Percentiles rank a stretch among this genome's conserved stretches.
phyloP scores from a whole-genome alignment of 2,797 vertebrate genomes.

The Artibeus lituratus region DNA sequence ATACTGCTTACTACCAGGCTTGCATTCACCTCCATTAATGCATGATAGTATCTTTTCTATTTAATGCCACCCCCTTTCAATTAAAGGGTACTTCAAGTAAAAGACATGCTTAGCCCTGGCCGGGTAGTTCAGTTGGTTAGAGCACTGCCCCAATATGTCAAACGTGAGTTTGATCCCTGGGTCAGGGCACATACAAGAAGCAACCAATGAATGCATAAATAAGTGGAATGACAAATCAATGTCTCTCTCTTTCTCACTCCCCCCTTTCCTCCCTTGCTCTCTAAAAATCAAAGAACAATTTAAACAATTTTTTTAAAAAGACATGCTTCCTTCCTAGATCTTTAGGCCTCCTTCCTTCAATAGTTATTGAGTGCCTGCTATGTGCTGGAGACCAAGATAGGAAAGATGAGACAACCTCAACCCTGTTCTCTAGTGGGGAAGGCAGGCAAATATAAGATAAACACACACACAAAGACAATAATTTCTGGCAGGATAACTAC shows the following conservation, averaged over 20 bases:
- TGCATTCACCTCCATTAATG: neutral
- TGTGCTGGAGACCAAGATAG: neutral
- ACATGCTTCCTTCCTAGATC: neutral
- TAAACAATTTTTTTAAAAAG: neutral
- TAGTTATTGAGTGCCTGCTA: neutral
- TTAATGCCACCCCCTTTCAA: neutral
- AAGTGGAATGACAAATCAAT: neutral
- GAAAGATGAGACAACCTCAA: neutral
- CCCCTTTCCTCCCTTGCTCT: neutral
- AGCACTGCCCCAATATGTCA: too few species aligned
- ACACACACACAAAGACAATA: neutral
- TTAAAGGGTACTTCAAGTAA: neutral
- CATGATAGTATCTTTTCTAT: neutral
- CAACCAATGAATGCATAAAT: neutral
- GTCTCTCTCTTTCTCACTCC: neutral
- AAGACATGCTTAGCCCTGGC: neutral
- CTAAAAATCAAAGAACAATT: too few species aligned
- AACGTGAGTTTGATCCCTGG: too few species aligned
- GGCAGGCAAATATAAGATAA: neutral
- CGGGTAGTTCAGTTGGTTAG: too few species aligned
- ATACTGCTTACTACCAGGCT: neutral
- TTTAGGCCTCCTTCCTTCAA: neutral
- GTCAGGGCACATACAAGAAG: neutral
- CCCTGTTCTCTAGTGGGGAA: neutral
- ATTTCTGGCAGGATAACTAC: neutral